A percentile compares a stretch with the other conserved stretches of the same genome.
Conservation (phyloP, 2,888 invertebrate species). For the Drosophila neotestacea region DNA sequence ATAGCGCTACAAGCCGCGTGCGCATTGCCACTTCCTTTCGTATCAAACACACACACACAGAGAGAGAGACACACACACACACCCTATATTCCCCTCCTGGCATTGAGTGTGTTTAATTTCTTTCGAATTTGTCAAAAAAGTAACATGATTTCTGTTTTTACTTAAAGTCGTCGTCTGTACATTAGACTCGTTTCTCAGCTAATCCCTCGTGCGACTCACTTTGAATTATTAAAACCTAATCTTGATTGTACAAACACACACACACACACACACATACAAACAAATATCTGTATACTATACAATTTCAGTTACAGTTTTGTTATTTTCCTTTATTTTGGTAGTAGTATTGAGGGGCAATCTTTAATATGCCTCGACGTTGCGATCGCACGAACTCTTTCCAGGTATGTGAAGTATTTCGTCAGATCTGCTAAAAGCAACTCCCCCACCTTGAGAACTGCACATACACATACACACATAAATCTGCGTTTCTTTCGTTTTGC, state of each 20-base stretch:
- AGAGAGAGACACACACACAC: slow-evolving; percentile 3
- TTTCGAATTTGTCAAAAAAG: slow-evolving; percentile 76
- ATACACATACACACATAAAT: slow-evolving; percentile 16
- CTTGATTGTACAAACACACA: slow-evolving; percentile 64
- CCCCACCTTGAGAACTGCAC: slow-evolving; percentile 57
- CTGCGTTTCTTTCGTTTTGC: slow-evolving; percentile 20
- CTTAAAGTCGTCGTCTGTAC: slow-evolving; percentile 47
- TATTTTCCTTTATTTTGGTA: background rate
- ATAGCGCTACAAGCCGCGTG: slow-evolving; percentile 71
- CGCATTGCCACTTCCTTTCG: slow-evolving; percentile 74
- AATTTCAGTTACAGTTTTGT: slow-evolving; percentile 47
- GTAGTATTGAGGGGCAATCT: slow-evolving; percentile 31
- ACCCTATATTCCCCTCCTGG: slow-evolving; percentile 13
- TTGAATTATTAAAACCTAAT: slow-evolving; percentile 80
- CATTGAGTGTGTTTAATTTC: slow-evolving; percentile 66
- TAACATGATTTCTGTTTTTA: slow-evolving; percentile 78
- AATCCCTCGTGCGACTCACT: slow-evolving; percentile 75
- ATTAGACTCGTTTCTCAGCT: slow-evolving; percentile 67
- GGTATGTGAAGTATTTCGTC: slow-evolving; percentile 59
- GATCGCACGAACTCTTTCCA: slow-evolving; percentile 72
- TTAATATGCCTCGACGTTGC: slow-evolving; percentile 70
- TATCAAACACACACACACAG: slow-evolving; percentile 37
- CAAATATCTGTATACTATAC: slow-evolving; percentile 5
- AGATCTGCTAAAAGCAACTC: slow-evolving; percentile 36
- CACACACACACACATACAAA: slow-evolving; percentile 3